These are phyloP conservation scores for Sminthurinus aureus DNA, from an alignment of 2,888 invertebrate species.

Conservation along the genomic window DNA sequence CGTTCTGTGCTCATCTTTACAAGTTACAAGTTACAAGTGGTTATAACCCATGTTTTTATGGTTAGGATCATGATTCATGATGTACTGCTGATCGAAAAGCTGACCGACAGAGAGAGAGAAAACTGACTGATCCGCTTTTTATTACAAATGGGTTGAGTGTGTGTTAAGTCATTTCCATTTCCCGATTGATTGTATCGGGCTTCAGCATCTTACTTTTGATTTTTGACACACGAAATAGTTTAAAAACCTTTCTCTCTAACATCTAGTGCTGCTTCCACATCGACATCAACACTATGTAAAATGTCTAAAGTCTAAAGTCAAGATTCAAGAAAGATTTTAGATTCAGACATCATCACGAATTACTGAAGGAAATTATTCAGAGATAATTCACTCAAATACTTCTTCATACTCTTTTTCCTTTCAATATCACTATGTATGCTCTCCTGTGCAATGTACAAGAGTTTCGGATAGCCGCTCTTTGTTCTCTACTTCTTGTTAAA, in stretches of 20 bases:
- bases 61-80: constrained; percentile 17
- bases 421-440: too few species aligned
- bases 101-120: constrained; percentile 22
- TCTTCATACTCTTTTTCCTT: too few species aligned
- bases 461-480: too few species aligned
- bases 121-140: constrained; percentile 37
- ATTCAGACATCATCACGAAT: constrained; percentile 5
- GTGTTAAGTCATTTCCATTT: neutral
- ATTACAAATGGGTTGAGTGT: neutral
- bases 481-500: too few species aligned
- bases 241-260: neutral
- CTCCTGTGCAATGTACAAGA: too few species aligned
- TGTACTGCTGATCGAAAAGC: constrained; percentile 16
- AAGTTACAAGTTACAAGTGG: constrained; percentile 4
- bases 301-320: neutral
- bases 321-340: neutral
- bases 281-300: neutral
- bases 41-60: neutral
- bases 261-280: too few species aligned
- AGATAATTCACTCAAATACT: too few species aligned
- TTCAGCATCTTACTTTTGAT: neutral
- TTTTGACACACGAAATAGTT: constrained; percentile 17
- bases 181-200: constrained; percentile 31
- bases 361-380: neutral
- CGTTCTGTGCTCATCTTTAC: too few species aligned